A percentile compares a stretch with the other conserved stretches of the same genome.
Conservation (phyloP, 2,797 vertebrate genomes). For the Amphiprion clarkii region DNA sequence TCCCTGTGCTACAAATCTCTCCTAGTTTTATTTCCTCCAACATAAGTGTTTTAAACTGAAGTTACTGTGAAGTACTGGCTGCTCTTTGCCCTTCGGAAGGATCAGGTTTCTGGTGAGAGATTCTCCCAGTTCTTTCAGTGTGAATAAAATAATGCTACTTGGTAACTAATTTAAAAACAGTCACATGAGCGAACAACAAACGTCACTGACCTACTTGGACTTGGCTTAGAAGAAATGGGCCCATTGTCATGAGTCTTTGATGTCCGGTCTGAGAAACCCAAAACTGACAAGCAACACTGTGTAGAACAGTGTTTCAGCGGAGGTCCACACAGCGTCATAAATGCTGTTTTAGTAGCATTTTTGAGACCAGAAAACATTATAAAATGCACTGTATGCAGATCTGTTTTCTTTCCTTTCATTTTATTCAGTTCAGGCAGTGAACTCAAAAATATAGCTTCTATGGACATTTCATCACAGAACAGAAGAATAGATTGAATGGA, state of each 20-base stretch:
- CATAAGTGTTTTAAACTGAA: background rate
- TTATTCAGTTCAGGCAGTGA: too few species aligned
- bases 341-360: background rate
- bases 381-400: background rate
- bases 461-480: background rate
- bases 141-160: background rate
- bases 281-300: conserved; percentile 7
- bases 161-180: background rate
- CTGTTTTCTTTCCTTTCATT: background rate
- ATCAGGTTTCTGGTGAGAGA: background rate
- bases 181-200: background rate
- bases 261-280: background rate
- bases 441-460: background rate
- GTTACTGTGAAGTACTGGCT: background rate
- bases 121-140: background rate
- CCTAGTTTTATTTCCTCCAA: background rate
- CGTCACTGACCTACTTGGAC: background rate
- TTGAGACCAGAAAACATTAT: background rate
- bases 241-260: background rate
- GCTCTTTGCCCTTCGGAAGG: background rate
- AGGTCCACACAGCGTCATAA: background rate
- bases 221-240: background rate
- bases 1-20: background rate
- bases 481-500: background rate
- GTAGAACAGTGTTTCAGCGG: background rate